A percentile compares a stretch with the other conserved stretches of the same genome.
These are phyloP conservation scores for Corella eumyota DNA, from an alignment of 23 tunicate species.

Conservation along the genomic window DNA sequence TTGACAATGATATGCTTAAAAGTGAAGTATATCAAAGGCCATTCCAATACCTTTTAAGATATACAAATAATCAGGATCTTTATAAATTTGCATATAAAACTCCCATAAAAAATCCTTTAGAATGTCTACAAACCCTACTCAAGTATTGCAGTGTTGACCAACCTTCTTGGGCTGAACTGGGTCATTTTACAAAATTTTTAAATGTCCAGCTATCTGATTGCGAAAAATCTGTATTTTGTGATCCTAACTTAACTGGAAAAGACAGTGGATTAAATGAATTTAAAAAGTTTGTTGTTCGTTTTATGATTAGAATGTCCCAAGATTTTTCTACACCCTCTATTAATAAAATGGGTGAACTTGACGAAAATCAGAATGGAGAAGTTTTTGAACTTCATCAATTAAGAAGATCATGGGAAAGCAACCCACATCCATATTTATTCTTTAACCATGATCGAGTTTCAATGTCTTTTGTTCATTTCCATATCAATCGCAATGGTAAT, in stretches of 20 bases:
- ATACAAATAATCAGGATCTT: slow-evolving; percentile 6
- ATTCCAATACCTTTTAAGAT: slow-evolving; percentile 24
- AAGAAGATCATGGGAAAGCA: slow-evolving; percentile 55
- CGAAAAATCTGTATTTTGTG: slow-evolving; percentile 46
- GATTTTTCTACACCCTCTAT: slow-evolving; percentile 77
- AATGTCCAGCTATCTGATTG: slow-evolving; percentile 47
- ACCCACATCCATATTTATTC: slow-evolving; percentile 47
- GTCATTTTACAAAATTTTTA: slow-evolving; percentile 42
- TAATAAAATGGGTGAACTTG: slow-evolving; percentile 17
- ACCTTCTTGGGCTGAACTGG: slow-evolving; percentile 68
- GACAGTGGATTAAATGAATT: slow-evolving; percentile 16
- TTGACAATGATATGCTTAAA: slow-evolving; percentile 16
- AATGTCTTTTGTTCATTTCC: too few species aligned
- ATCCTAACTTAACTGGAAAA: not conserved
- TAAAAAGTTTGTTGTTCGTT: slow-evolving; percentile 46
- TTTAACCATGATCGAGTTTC: slow-evolving; percentile 46
- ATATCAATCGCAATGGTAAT: slow-evolving; percentile 31
- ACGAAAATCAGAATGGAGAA: slow-evolving; percentile 1
- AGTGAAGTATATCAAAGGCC: slow-evolving; percentile 43
- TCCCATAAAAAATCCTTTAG: slow-evolving; percentile 7
- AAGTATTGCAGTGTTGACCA: slow-evolving; percentile 35
- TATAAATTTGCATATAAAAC: slow-evolving; percentile 20
- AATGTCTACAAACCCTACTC: slow-evolving; percentile 33
- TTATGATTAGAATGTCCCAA: slow-evolving; percentile 70
- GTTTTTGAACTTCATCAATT: slow-evolving; percentile 31